Conservation (phyloP, 53 echinoderm and acorn worm species). For the Holothuria leucospilota region DNA sequence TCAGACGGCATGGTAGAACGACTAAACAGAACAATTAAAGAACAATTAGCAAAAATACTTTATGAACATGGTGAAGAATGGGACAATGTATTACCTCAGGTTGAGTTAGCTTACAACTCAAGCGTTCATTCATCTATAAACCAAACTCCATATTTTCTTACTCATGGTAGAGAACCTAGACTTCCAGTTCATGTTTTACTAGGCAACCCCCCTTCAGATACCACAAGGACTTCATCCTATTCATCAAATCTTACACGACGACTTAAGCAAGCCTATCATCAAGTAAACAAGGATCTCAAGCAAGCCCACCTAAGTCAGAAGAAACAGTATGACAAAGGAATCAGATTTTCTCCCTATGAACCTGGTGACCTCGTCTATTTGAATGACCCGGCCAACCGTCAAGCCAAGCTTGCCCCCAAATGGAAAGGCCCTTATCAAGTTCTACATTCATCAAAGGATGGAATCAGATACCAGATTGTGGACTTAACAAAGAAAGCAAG, state of each 20-base stretch:
- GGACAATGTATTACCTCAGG: too few relatives aligned
- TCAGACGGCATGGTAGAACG: conserved; percentile 61
- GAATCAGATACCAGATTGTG: conserved; percentile 30
- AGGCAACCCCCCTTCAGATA: not conserved
- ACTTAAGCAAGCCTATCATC: not conserved
- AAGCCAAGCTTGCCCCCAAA: conserved; percentile 24
- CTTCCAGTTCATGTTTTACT: not conserved
- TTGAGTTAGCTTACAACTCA: too few relatives aligned
- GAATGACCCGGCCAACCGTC: conserved; percentile 6
- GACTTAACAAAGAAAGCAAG: not conserved
- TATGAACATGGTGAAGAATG: conserved; percentile 44
- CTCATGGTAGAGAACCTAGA: conserved; percentile 34
- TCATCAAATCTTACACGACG: too few relatives aligned
- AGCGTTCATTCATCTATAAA: conserved; percentile 10
- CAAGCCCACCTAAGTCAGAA: not conserved
- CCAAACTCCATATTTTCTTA: conserved; percentile 12
- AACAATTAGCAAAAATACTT: conserved; percentile 50
- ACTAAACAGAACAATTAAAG: conserved; percentile 47
- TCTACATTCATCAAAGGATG: not conserved
- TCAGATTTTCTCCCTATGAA: too few relatives aligned
- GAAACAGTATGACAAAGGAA: conserved; percentile 2
- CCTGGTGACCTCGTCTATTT: conserved; percentile 35
- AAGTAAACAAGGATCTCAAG: not conserved
- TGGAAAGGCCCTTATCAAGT: conserved; percentile 57
- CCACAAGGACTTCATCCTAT: too few relatives aligned